Evolutionary conservation across 2,888 invertebrate species (phyloP).

Genomic region (Boloria euphrosyne): DNA sequence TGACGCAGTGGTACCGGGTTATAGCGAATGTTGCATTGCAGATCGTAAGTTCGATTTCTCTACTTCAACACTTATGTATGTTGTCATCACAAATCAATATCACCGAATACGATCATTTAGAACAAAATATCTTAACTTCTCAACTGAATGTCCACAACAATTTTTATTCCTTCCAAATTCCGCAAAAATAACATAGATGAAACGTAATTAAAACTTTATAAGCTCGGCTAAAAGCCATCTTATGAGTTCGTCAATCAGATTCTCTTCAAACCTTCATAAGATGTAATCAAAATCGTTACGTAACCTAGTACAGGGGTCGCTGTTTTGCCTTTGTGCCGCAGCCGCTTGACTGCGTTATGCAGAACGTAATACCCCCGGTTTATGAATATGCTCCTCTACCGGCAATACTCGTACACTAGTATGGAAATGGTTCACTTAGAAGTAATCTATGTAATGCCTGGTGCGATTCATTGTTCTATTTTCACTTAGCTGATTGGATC

Average conservation of each 20-base stretch:
- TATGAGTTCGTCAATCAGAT: constrained; percentile 7
- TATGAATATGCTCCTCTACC: constrained; percentile 33
- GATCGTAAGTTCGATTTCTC: too few relatives aligned
- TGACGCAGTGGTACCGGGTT: too few relatives aligned
- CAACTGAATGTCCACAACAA: too few relatives aligned
- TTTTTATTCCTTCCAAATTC: neutral
- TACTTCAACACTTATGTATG: too few relatives aligned
- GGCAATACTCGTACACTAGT: constrained; percentile 11
- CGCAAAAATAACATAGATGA: neutral
- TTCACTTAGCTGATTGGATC: constrained; percentile 30
- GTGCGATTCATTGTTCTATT: constrained; percentile 24
- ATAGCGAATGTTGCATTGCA: too few relatives aligned
- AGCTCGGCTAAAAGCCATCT: neutral
- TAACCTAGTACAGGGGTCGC: constrained; percentile 18
- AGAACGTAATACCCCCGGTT: constrained; percentile 37
- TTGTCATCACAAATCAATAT: too few relatives aligned
- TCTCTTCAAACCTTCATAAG: constrained; percentile 13
- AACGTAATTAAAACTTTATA: too few relatives aligned
- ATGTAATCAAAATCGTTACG: constrained; percentile 23
- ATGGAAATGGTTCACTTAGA: constrained; percentile 12
- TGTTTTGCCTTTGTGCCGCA: constrained; percentile 27
- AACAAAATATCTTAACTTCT: too few relatives aligned
- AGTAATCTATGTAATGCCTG: constrained; percentile 25
- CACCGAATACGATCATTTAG: too few relatives aligned
- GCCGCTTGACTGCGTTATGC: constrained; percentile 23